Percentiles rank a stretch among this genome's conserved stretches.
Conservation (phyloP, 2,888 invertebrate genomes). For the Chymomyza amoena region DNA sequence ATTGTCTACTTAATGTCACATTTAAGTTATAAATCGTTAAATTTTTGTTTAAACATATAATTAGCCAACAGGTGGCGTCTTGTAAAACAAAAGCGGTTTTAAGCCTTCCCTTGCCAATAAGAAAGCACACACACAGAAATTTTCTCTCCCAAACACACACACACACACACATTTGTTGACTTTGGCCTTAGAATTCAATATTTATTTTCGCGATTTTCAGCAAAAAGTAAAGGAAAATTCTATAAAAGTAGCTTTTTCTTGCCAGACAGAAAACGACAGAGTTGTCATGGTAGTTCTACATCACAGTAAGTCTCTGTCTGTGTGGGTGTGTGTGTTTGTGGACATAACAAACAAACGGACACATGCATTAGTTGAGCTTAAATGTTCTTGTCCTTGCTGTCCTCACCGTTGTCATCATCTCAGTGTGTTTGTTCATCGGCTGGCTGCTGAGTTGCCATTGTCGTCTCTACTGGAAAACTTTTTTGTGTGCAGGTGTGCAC, state of each 20-base stretch:
- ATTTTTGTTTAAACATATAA: slow-evolving; percentile 39
- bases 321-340: slow-evolving; percentile 46
- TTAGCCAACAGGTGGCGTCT: background rate
- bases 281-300: slow-evolving; percentile 15
- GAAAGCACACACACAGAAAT: background rate
- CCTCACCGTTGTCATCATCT: slow-evolving; percentile 16
- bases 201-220: slow-evolving; percentile 76
- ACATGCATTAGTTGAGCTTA: slow-evolving; percentile 71
- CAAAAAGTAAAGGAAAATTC: slow-evolving; percentile 33
- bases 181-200: slow-evolving; percentile 76
- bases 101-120: slow-evolving; percentile 36
- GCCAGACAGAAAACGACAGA: background rate
- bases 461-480: background rate
- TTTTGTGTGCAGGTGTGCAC: slow-evolving; percentile 50
- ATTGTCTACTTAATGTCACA: background rate
- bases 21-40: background rate
- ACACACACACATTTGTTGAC: slow-evolving; percentile 54
- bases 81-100: slow-evolving; percentile 24
- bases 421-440: background rate
- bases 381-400: slow-evolving; percentile 40
- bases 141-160: slow-evolving; percentile 6
- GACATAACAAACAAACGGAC: slow-evolving; percentile 66
- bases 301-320: slow-evolving; percentile 1
- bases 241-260: background rate
- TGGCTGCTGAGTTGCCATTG: background rate